These are phyloP conservation scores for Geophilus truncorum DNA, from an alignment of 2,888 invertebrate species.

Conservation along the genomic window DNA sequence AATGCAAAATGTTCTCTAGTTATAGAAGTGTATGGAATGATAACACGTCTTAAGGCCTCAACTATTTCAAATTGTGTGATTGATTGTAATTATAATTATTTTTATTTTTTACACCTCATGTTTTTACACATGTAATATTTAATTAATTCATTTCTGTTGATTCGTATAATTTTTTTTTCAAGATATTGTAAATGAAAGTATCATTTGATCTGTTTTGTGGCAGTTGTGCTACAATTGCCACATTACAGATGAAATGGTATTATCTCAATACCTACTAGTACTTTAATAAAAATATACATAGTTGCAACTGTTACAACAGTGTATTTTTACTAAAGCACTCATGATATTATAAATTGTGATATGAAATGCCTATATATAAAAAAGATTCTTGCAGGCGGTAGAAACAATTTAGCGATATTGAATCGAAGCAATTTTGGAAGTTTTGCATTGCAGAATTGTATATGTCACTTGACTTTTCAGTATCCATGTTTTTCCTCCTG, in stretches of 20 bases:
- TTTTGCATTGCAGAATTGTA: neutral
- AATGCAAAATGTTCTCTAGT: neutral
- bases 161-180: neutral
- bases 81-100: neutral
- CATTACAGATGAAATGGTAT: neutral
- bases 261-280: neutral
- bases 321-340: neutral
- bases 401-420: neutral
- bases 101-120: neutral
- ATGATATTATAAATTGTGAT: neutral
- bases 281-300: neutral
- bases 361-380: neutral
- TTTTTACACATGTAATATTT: neutral
- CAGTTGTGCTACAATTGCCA: neutral
- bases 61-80: neutral
- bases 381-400: neutral
- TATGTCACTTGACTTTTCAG: neutral
- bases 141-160: neutral
- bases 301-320: neutral
- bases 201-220: neutral
- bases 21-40: neutral
- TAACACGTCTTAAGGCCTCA: neutral
- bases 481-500: slow-evolving; percentile 20
- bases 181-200: neutral
- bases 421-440: neutral